Base-by-base conservation (phyloP, 1,140 invertebrate genomes). In the Hestina assimilis region DNA sequence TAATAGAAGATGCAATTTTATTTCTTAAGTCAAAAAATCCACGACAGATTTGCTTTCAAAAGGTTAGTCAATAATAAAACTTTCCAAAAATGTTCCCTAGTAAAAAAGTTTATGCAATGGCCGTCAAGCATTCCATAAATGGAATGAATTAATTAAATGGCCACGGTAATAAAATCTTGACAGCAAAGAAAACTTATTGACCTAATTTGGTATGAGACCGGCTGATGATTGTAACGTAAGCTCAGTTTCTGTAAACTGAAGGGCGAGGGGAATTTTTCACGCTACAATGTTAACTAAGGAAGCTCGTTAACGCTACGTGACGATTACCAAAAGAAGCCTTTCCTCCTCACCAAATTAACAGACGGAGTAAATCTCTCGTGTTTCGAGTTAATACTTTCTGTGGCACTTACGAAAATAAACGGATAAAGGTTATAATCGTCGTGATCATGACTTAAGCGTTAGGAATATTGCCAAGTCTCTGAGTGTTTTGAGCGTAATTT, bases 241-340 rank as follows among this genome's bases (percentile, higher is more conserved):
- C 61, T 59, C 56, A 52, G 50, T 58, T 58, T 43, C 38, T 35
- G 45, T 54, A 50, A 28, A 48, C 24, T 26, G 51, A 58, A 24
- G 33, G 41, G 38, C 28, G 56, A 41, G 42, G 54, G 59, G 50
- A 56, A 71, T 83, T 84, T 77, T 84, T 72, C 84, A 84, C 83
- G 83, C 81, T 71, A 75, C 74, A 77, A 51, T 80, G 74, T 80
- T 83, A 79, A 83, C 77, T 80, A 69, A 74, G 74, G 74, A 74
- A 80, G 83, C 82, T 87, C 83, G 82, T 87, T 87, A 86, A 73
- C 75, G 59, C 59, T 63, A 84, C 82, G 79, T 84, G 82, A 83
- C 75, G 79, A 79, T 83, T 77, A 75, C 75, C 67, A 69, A 74
- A 78, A 74, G 61, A 72, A 75, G 72, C 65, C 66, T 69, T 77